These are phyloP conservation scores for Misgurnus mizolepis DNA, from an alignment of 2,113 vertebrate species.

Conservation along the genomic window DNA sequence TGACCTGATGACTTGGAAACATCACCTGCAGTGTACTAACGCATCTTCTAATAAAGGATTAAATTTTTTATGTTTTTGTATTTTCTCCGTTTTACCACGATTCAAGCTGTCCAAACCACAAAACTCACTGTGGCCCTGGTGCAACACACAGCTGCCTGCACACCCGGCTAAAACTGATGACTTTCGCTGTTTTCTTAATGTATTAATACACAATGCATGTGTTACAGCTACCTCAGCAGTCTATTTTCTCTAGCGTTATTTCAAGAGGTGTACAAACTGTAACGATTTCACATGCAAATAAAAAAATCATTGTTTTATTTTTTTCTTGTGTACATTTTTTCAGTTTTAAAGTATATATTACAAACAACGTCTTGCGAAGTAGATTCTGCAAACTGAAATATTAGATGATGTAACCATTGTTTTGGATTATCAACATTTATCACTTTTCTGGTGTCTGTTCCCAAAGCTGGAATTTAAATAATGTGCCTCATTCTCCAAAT, in stretches of 20 bases:
- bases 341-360: neutral
- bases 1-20: neutral
- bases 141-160: conserved; percentile 68
- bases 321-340: neutral
- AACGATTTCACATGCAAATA: conserved; percentile 34
- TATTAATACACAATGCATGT: conserved; percentile 68
- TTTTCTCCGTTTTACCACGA: conserved; percentile 23
- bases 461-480: neutral
- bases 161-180: conserved; percentile 61
- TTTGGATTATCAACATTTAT: neutral
- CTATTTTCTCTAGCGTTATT: conserved; percentile 57
- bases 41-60: neutral
- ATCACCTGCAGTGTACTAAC: neutral
- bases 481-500: conserved; percentile 1
- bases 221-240: conserved; percentile 45
- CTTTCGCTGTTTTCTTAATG: conserved; percentile 65
- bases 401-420: neutral
- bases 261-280: conserved; percentile 3
- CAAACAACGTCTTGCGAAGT: neutral
- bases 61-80: conserved; percentile 20
- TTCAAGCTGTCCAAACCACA: conserved; percentile 65
- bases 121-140: conserved; percentile 45
- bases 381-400: too few relatives aligned
- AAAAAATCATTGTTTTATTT: conserved; percentile 16
- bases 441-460: neutral